phyloP scores from a whole-genome alignment of 2,888 invertebrate species.

The Rhingia campestris region DNA sequence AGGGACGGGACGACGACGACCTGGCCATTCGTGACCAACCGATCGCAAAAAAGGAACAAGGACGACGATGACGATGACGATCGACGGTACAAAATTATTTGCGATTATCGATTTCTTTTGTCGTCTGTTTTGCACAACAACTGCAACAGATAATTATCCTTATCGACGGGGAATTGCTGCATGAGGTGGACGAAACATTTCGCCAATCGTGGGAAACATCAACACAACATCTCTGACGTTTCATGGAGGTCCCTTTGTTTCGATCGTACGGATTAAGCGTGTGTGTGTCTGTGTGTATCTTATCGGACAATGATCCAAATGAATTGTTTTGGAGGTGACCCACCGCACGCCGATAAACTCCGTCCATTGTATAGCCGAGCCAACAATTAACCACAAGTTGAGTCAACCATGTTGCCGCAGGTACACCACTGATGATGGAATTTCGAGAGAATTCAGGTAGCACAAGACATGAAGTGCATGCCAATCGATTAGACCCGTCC shows the following conservation, averaged over 20 bases:
- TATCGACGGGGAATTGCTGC: conserved; percentile 38
- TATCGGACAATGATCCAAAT: conserved; percentile 60
- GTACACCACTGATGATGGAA: conserved; percentile 1
- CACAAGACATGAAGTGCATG: conserved; percentile 36
- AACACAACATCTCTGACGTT: conserved; percentile 59
- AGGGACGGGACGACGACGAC: not conserved
- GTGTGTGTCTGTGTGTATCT: conserved; percentile 23
- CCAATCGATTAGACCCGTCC: conserved; percentile 41
- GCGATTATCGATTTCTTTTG: conserved; percentile 72
- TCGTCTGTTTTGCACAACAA: conserved; percentile 57
- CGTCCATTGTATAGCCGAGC: not conserved
- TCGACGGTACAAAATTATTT: conserved; percentile 59
- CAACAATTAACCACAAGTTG: conserved; percentile 50
- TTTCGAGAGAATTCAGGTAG: conserved; percentile 44
- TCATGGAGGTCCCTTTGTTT: conserved; percentile 70
- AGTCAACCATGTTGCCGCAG: conserved; percentile 6
- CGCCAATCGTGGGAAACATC: conserved; percentile 70
- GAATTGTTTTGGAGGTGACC: conserved; percentile 53
- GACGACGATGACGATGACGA: conserved; percentile 15
- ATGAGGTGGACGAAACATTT: conserved; percentile 2
- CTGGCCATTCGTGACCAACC: conserved; percentile 56
- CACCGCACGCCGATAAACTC: conserved; percentile 17
- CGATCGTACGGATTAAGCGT: conserved; percentile 15
- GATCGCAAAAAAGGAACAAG: conserved; percentile 26
- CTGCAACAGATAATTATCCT: conserved; percentile 71